A percentile compares a stretch with the other conserved stretches of the same genome.
These are phyloP conservation scores for Dolichotis patagonum DNA, from an alignment of 2,113 vertebrate species.

Conservation along the genomic window DNA sequence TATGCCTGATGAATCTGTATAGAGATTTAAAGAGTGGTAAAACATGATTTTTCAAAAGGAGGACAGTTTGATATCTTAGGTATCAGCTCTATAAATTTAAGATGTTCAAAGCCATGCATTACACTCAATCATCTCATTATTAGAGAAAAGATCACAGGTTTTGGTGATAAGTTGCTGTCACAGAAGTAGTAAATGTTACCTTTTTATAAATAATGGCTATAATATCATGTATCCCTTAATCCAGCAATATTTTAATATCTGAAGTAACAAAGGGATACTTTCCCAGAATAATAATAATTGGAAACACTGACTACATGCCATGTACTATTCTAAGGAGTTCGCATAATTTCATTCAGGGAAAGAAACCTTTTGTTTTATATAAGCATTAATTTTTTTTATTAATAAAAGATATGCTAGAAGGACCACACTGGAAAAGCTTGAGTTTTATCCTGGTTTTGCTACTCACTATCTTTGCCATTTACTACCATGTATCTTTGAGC, in stretches of 20 bases:
- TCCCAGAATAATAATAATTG: conserved; percentile 2
- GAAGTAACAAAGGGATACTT: not conserved
- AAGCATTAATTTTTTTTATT: conserved; percentile 40
- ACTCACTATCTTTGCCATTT: not conserved
- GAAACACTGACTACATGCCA: conserved; percentile 23
- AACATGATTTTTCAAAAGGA: not conserved
- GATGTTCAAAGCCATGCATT: conserved; percentile 38
- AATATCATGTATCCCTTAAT: conserved; percentile 23
- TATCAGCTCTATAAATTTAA: conserved; percentile 48
- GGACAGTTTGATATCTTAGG: conserved; percentile 23
- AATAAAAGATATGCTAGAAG: conserved; percentile 1
- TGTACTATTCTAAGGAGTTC: not conserved
- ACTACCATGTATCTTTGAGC: not conserved
- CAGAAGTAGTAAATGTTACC: not conserved
- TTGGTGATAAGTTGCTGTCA: not conserved
- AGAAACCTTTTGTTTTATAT: not conserved
- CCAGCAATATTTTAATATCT: conserved; percentile 19
- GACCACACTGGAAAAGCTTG: not conserved
- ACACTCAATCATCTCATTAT: conserved; percentile 37
- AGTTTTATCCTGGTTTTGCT: not conserved
- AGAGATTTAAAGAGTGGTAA: not conserved
- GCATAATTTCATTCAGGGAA: not conserved
- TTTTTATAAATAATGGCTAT: conserved; percentile 45
- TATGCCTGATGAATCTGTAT: conserved; percentile 97
- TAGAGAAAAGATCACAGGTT: conserved; percentile 49